phyloP scores from a whole-genome alignment of 2,113 vertebrate species.

The Progne subis region DNA sequence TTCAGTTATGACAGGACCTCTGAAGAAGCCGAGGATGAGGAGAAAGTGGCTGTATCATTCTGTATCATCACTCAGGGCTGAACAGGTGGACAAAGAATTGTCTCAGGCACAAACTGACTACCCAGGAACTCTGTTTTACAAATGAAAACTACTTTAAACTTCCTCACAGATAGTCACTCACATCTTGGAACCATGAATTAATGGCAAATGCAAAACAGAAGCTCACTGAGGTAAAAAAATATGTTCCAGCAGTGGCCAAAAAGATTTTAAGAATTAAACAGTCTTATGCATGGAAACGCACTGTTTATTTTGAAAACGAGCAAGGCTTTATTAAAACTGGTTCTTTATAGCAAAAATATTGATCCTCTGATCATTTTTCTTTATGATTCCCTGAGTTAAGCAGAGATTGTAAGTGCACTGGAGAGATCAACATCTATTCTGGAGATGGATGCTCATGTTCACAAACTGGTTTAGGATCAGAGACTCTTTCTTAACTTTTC shows the following conservation, averaged over 20 bases:
- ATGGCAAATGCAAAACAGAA: not conserved
- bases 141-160: not conserved
- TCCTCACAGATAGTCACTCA: not conserved
- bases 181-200: not conserved
- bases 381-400: not conserved
- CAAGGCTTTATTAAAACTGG: not conserved
- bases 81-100: not conserved
- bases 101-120: not conserved
- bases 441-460: fast-evolving
- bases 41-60: not conserved
- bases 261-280: not conserved
- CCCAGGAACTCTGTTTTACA: not conserved
- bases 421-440: not conserved
- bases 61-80: not conserved
- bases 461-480: not conserved
- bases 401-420: not conserved
- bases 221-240: not conserved
- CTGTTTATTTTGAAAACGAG: not conserved
- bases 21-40: not conserved
- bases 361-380: not conserved
- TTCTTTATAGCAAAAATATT: not conserved
- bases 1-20: not conserved
- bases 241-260: not conserved
- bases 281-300: not conserved
- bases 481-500: not conserved